A percentile compares a stretch with the other conserved stretches of the same genome.
Evolutionary conservation across 2,797 vertebrate genomes (phyloP).

Genomic region (Peromyscus melanophrys): DNA sequence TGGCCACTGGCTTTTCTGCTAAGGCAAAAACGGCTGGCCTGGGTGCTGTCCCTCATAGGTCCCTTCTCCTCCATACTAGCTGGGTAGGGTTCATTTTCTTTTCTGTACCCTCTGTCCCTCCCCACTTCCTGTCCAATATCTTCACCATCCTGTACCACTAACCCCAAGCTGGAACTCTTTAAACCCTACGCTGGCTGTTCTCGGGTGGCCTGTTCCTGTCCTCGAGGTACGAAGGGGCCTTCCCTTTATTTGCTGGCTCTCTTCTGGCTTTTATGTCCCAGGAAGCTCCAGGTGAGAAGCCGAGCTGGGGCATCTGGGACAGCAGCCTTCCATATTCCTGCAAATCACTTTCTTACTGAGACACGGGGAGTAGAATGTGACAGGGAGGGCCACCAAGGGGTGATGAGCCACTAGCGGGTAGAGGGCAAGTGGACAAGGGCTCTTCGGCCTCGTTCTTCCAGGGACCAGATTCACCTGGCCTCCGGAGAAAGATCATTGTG

Average conservation of each 20-base stretch:
- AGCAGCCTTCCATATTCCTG: too few species aligned
- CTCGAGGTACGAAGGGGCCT: neutral
- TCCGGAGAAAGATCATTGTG: neutral
- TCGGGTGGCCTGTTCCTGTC: neutral
- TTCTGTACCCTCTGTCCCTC: neutral
- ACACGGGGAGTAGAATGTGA: rapidly evolving
- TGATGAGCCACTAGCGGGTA: rapidly evolving
- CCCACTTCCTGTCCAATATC: neutral
- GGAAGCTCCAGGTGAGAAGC: neutral
- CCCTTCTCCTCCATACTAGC: neutral
- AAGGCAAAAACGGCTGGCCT: neutral
- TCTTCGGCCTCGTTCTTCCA: neutral
- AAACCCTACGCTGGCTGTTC: neutral
- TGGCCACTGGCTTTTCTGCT: neutral
- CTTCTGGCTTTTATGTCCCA: slow-evolving; percentile 34
- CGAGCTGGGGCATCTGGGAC: neutral
- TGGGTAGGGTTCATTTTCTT: rapidly evolving
- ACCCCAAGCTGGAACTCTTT: neutral
- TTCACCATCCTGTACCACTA: too few species aligned
- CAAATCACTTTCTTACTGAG: neutral
- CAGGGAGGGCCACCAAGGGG: rapidly evolving
- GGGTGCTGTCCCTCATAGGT: neutral
- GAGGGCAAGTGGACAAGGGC: neutral
- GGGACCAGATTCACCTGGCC: neutral
- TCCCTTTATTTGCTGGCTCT: neutral